Evolutionary conservation across 2,888 invertebrate genomes (phyloP), one percentile per base, ranked within the genome.

Genomic region (Amphipoea oculea): DNA sequence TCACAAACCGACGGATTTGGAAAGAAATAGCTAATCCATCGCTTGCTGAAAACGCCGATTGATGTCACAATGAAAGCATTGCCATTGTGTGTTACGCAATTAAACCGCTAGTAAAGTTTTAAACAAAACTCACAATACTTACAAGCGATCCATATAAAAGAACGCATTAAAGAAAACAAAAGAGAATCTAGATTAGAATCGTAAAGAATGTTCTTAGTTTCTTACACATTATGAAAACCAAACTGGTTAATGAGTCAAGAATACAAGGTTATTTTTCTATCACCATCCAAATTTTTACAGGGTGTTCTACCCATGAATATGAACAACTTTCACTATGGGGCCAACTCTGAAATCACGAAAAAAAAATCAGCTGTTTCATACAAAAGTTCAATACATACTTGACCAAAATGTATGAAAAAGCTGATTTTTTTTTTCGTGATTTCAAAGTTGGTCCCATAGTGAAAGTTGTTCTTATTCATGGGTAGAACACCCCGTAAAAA

Each of bases 121-220:
- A 36, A 3, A 63, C 4, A 20, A 63, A 36, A 63, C 36, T 63
- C 36, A 9, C 17, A 7, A 51, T 73, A 85, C 86, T 79, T 75
- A 83, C 85, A 45, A 36, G 6, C 0, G 3, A 42, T 68, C 48
- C 74, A 23, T 42, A 9, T 23, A 29, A 29, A 14, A 9, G 80
- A 62, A 60, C 1, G 84, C 85, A 48, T 76, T 20, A 42, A 77
- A 78, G 4, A 73, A 66, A 69, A 79, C 12, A 76, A 62, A 76
- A 62, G n/a, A 60, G 2, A 60, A 60, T 74, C 11, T 48, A 11
- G 4, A 51, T 82, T 20, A 67, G 36, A 71, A 65, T 29, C 0
- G 1, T 3, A 40, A 65, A 65, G 0, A 57, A 48, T 5, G 7
- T 48, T 65, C 5, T 29, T 51, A 40, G 20, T 40, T 63, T 9